A percentile compares a stretch with the other conserved stretches of the same genome.
These are phyloP conservation scores for Hylaea fasciaria DNA, from an alignment of 2,888 invertebrate species.

Conservation along the genomic window DNA sequence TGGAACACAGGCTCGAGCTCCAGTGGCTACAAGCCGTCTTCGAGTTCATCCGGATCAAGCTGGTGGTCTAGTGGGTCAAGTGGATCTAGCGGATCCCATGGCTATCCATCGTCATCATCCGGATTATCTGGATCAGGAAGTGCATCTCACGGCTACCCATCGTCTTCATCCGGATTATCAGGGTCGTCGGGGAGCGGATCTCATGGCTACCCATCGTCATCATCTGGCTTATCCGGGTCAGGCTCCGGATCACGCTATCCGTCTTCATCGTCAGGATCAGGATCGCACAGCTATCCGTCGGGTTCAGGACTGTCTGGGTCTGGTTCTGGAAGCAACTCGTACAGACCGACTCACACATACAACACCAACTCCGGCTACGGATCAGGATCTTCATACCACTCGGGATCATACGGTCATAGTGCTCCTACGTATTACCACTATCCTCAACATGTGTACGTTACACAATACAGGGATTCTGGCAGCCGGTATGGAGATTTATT, in stretches of 20 bases:
- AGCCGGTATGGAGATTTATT: slow-evolving; percentile 73
- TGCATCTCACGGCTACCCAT: slow-evolving; percentile 37
- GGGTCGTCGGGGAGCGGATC: slow-evolving; percentile 15
- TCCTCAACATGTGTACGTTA: slow-evolving; percentile 72
- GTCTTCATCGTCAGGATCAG: slow-evolving; percentile 25
- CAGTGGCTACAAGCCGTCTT: slow-evolving; percentile 32
- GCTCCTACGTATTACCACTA: slow-evolving; percentile 57
- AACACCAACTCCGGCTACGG: slow-evolving; percentile 40
- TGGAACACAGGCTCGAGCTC: slow-evolving; percentile 35
- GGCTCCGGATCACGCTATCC: slow-evolving; percentile 24
- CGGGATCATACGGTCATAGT: slow-evolving; percentile 26
- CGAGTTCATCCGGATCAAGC: slow-evolving; percentile 23
- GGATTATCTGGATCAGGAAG: slow-evolving; percentile 42
- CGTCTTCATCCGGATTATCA: slow-evolving; percentile 20
- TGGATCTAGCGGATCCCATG: slow-evolving; percentile 24
- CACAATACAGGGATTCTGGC: slow-evolving; percentile 69
- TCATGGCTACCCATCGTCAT: slow-evolving; percentile 28
- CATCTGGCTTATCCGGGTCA: slow-evolving; percentile 43
- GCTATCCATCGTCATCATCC: slow-evolving; percentile 35
- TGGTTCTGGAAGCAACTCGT: slow-evolving; percentile 33
- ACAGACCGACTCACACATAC: slow-evolving; percentile 39
- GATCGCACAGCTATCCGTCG: slow-evolving; percentile 36
- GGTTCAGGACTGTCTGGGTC: slow-evolving; percentile 16
- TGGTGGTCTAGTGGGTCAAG: slow-evolving; percentile 20
- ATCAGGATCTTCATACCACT: slow-evolving; percentile 18